Conservation (phyloP, 2,797 vertebrate genomes). For the Falco concolor region DNA sequence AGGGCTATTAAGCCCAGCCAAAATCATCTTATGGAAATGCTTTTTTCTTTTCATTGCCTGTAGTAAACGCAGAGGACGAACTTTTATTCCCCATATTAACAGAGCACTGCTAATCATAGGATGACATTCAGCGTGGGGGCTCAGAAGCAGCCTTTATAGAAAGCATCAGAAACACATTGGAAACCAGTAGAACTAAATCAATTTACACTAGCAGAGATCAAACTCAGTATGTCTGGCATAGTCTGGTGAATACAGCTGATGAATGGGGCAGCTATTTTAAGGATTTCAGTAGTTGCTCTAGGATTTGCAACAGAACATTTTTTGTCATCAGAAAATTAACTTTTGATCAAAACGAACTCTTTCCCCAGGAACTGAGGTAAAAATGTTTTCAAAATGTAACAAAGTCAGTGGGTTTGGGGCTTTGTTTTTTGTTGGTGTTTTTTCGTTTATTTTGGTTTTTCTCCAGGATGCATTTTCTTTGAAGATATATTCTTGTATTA, state of each 20-base stretch:
- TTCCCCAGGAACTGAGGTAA: neutral
- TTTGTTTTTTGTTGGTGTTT: neutral
- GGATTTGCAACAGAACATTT: neutral
- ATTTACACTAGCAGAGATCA: neutral
- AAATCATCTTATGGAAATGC: neutral
- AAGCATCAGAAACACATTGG: neutral
- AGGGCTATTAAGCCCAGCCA: neutral
- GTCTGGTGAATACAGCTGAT: neutral
- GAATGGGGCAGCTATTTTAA: neutral
- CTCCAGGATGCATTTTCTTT: neutral
- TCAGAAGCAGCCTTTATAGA: neutral
- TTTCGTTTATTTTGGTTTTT: neutral
- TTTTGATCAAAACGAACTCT: neutral
- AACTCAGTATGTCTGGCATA: neutral
- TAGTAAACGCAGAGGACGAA: neutral
- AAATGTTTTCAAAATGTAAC: neutral
- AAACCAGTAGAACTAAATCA: neutral
- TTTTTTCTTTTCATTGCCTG: neutral
- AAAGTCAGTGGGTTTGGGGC: accelerated
- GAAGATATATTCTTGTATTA: neutral
- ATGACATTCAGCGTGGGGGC: neutral
- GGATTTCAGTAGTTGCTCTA: neutral
- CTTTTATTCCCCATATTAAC: neutral
- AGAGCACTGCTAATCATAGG: neutral
- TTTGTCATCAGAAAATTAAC: neutral